Percentiles rank a stretch among this genome's conserved stretches.
phyloP scores from a whole-genome alignment of 1,140 invertebrate species.

The Dufourea novaeangliae region DNA sequence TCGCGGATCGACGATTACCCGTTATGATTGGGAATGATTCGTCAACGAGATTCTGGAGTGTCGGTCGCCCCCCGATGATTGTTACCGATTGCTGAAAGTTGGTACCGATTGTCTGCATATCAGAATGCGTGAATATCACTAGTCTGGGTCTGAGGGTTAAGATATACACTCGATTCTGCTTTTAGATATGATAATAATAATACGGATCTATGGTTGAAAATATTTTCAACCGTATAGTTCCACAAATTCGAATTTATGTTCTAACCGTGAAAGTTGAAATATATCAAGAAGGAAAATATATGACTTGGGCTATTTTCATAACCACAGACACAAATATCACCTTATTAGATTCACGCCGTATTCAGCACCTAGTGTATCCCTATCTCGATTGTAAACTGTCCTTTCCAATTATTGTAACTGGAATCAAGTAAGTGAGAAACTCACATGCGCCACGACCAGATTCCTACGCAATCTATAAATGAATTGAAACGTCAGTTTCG shows the following conservation, averaged over 20 bases:
- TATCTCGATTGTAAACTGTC: background rate
- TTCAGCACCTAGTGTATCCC: background rate
- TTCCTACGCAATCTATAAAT: constrained; percentile 19
- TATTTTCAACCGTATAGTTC: no score
- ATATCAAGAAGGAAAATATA: background rate
- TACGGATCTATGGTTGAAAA: no score
- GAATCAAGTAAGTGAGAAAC: constrained; percentile 9
- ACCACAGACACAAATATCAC: background rate
- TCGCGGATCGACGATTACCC: constrained; percentile 44
- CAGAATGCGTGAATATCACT: no score
- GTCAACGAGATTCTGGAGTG: background rate
- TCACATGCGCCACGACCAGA: no score
- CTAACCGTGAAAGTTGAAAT: background rate
- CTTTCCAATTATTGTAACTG: constrained; percentile 16
- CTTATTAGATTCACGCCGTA: background rate
- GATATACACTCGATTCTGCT: no score
- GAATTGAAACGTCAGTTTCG: constrained; percentile 41
- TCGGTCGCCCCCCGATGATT: background rate
- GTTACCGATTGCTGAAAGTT: no score
- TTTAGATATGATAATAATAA: no score
- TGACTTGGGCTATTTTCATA: background rate
- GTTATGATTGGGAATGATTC: background rate
- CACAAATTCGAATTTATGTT: no score
- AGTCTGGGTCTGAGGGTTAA: no score
- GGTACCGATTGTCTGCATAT: no score